phyloP scores from a whole-genome alignment of 2,888 invertebrate genomes.

The Lasioglossum pauxillum region DNA sequence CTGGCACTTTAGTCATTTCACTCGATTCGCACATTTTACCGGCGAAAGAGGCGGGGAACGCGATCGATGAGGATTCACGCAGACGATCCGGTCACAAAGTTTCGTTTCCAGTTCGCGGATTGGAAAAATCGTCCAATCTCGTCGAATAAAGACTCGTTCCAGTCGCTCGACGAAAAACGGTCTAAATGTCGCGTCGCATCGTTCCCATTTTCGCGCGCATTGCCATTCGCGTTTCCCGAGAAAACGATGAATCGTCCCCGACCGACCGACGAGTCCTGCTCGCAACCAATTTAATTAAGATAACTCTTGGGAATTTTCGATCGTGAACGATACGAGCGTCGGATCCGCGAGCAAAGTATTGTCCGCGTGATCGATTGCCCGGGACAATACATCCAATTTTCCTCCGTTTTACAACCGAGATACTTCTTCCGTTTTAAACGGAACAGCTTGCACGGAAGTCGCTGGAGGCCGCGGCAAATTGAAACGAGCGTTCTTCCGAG shows the following conservation, averaged over 20 bases:
- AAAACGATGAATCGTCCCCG: neutral
- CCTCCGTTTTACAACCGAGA: too few relatives aligned
- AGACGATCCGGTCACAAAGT: neutral
- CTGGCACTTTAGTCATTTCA: constrained; percentile 6
- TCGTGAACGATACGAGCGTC: neutral
- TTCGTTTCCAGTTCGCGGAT: constrained; percentile 13
- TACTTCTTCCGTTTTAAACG: neutral
- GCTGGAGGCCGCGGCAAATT: neutral
- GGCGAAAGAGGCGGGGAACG: neutral
- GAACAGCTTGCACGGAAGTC: neutral
- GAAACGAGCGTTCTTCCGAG: neutral
- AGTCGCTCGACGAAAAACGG: constrained; percentile 1
- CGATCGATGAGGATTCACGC: neutral
- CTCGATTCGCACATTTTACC: neutral
- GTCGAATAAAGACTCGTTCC: neutral
- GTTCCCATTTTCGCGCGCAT: neutral
- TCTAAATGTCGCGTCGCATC: neutral
- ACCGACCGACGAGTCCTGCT: neutral
- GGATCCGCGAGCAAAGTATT: neutral
- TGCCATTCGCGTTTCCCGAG: neutral
- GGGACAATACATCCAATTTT: too few relatives aligned
- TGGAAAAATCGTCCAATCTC: constrained; percentile 26
- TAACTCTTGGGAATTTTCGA: constrained; percentile 5
- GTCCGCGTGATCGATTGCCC: too few relatives aligned
- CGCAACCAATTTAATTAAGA: neutral